Evolutionary conservation across 23 tunicate genomes (phyloP).

Genomic region (Ciona savignyi): DNA sequence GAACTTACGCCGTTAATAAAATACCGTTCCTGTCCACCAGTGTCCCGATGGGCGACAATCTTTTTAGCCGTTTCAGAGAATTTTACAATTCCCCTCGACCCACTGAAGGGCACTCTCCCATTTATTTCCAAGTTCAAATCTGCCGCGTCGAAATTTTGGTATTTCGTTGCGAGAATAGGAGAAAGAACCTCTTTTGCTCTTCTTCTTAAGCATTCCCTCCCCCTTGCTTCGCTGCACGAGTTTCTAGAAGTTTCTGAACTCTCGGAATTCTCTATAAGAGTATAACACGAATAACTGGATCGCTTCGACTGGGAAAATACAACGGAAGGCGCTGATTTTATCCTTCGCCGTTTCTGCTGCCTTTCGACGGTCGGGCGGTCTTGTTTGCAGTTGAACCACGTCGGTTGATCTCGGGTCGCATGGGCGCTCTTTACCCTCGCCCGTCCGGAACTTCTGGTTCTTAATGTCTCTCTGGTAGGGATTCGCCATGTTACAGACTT

Average conservation of each 20-base stretch:
- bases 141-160: conserved; percentile 23
- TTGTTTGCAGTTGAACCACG: conserved; percentile 69
- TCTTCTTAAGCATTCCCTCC: conserved; percentile 43
- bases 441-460: neutral
- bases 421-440: neutral
- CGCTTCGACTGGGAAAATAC: neutral
- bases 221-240: neutral
- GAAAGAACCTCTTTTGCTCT: conserved; percentile 26
- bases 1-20: conserved; percentile 49
- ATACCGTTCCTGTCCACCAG: neutral
- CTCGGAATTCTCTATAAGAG: neutral
- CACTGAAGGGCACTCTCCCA: neutral
- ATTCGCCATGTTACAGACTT: neutral
- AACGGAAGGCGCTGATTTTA: conserved; percentile 10
- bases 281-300: neutral
- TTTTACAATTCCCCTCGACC: neutral
- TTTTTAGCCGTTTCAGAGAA: conserved; percentile 11
- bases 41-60: neutral
- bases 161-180: conserved; percentile 18
- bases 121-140: conserved; percentile 9
- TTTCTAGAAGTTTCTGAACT: neutral
- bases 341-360: neutral
- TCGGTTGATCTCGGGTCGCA: conserved; percentile 57
- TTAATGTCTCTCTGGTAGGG: neutral
- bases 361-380: conserved; percentile 8